Evolutionary conservation across 2,797 vertebrate species (phyloP), one percentile per base, ranked within the genome.

Genomic region (Tiaroga cobitis): DNA sequence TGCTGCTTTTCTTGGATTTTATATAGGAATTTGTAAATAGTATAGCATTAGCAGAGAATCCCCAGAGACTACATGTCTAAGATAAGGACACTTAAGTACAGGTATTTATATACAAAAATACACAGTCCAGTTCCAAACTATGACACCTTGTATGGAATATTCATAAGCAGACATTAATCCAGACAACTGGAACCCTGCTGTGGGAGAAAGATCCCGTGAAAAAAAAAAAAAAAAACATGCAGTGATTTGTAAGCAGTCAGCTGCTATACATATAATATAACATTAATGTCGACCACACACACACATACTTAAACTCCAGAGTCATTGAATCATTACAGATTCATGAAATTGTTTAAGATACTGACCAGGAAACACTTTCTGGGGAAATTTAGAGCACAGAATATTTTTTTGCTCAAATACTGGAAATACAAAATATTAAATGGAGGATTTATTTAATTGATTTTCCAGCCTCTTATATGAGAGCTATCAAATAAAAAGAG

Each of bases 81-180:
- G 49, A 77, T 68, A 56, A 83, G 49, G 73, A 83, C 61, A 41
- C 34, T 68, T 68, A 77, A 37, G 59, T 54, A 54, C 24, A 65
- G 24, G 73, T 54, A 76, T 83, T 76, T 67, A 83, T 54, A 77
- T 67, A 76, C 46, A 54, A 70, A 84, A 56, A 84, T 78, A 84
- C 78, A 59, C 74, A 78, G 82, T 59, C 26, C 51, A 84, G 63
- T 79, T 69, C 37, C n/a, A 77, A 84, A 78, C 49, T 77, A 59
- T 70, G 49, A 61, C 83, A 84, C 46, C 82, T 77, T 77, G 65
- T 84, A 70, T 61, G 75, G 63, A 78, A 78, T 84, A 84, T 84
- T 85, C 83, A 85, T 85, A 72, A 84, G 75, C 83, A 84, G 76
- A 85, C 65, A 79, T 85, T 80, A 85, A 56, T 79, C 65, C 65